phyloP scores from a whole-genome alignment of 2,797 vertebrate species.

The Siniperca obscura region DNA sequence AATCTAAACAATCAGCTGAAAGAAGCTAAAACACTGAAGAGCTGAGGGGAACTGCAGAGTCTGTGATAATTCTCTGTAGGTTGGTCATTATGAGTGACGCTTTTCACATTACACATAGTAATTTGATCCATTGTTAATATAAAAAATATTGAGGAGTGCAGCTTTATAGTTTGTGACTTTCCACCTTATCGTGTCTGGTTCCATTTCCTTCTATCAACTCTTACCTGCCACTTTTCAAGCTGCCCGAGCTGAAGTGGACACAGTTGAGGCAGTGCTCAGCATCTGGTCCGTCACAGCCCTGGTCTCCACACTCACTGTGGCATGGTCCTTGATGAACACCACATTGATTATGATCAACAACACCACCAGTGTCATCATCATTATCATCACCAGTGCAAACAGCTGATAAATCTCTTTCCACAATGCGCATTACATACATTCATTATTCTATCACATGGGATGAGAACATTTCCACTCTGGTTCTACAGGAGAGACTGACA shows the following conservation, averaged over 20 bases:
- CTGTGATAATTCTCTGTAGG: background rate
- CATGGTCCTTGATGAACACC: constrained; percentile 82
- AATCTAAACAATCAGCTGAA: background rate
- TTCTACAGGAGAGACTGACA: background rate
- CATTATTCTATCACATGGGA: background rate
- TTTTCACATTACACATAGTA: background rate
- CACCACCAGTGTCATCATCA: background rate
- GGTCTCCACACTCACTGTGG: constrained; percentile 89
- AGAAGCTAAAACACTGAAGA: background rate
- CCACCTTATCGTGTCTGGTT: background rate
- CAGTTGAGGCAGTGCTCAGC: constrained; percentile 93
- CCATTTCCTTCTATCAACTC: background rate
- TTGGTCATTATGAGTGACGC: background rate
- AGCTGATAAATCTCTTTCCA: background rate
- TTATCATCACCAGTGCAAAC: background rate
- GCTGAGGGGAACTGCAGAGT: background rate
- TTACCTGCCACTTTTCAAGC: constrained; percentile 88
- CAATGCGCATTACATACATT: background rate
- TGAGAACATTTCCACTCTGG: no score
- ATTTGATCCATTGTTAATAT: background rate
- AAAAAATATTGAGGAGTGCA: background rate
- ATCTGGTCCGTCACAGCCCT: constrained; percentile 90
- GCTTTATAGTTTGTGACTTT: background rate
- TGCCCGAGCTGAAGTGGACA: constrained; percentile 91
- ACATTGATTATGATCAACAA: constrained; percentile 7